Percentiles rank a stretch among this genome's conserved stretches.
Conservation (phyloP, 1,140 invertebrate genomes). For the Neoseiulus cucumeris region DNA sequence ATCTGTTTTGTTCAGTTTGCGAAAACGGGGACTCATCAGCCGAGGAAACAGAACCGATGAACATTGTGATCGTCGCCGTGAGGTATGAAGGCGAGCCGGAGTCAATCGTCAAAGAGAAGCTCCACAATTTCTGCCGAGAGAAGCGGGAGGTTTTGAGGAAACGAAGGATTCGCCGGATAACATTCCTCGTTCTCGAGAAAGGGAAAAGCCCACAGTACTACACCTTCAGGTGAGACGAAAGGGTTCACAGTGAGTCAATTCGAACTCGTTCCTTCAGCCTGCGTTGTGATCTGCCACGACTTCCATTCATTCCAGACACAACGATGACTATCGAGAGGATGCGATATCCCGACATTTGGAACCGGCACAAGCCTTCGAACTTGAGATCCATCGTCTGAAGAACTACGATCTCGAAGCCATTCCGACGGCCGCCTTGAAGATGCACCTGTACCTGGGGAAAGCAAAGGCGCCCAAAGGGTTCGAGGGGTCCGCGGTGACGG, state of each 20-base stretch:
- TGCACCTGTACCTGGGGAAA: constrained; percentile 89
- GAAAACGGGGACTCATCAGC: not conserved
- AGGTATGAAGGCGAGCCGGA: constrained; percentile 19
- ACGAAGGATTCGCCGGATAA: constrained; percentile 66
- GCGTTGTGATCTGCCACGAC: too few species aligned
- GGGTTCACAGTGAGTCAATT: not conserved
- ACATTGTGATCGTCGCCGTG: constrained; percentile 17
- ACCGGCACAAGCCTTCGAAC: constrained; percentile 87
- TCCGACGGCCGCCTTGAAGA: constrained; percentile 87
- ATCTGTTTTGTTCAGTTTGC: not conserved
- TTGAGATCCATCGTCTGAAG: constrained; percentile 83
- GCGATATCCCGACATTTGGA: constrained; percentile 88
- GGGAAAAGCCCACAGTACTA: constrained; percentile 20
- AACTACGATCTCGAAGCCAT: constrained; percentile 86
- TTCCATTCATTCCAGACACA: not conserved
- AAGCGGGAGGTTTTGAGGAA: constrained; percentile 47
- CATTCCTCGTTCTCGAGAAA: constrained; percentile 66
- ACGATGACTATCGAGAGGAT: constrained; percentile 57
- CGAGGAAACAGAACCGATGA: not conserved
- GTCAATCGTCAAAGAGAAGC: constrained; percentile 15
- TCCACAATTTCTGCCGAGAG: not conserved
- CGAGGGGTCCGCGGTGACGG: constrained; percentile 50
- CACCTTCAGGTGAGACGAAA: not conserved
- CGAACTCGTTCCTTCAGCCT: not conserved
- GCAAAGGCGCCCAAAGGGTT: constrained; percentile 82